Evolutionary conservation across 1,140 invertebrate genomes (phyloP), one percentile per base, ranked within the genome.

Genomic region (Homarus americanus): DNA sequence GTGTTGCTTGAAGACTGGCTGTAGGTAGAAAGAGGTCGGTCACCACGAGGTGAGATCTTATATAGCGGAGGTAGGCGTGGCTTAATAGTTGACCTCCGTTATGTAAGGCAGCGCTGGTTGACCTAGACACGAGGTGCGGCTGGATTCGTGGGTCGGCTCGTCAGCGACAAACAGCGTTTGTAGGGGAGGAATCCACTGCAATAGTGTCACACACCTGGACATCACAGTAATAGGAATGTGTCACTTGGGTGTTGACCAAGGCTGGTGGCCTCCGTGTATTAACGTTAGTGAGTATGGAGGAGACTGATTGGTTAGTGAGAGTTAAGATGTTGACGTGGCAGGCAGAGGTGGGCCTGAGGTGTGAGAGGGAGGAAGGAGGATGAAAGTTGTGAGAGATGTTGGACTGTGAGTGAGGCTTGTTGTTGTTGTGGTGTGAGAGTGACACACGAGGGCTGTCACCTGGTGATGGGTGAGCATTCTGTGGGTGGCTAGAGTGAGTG

Each of bases 301-400:
- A 49, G 49, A 12, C 41, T 58, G 44, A 53, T 44, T 82, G 53
- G 80, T 5, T 53, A 58, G 76, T 7, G 80, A 73, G 75, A 73
- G 73, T 20, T 40, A 5, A 38, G 40, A 69, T 40, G 80, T 58
- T 20, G 63, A 32, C 36, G 79, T 83, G 63, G 53, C 44, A 41
- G 40, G 69, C 2, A 72, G 88, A n/a, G 38, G 83, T 36, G 79
- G 72, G 20, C 49, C 76, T 82, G 66, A 49, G 32, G 88, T 82
- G 78, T n/a, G 88, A n/a, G n/a, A n/a, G n/a, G 32, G 41, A 41
- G 20, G 83, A 75, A 72, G n/a, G 69, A 40, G 53, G 34, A 75
- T 20, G 34, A 10, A 36, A 38, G 73, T 34, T 75, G 73, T 34
- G 73, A 34, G 73, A 75, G 73, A 38, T 38, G 41, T 38, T 75